Evolutionary conservation across 2,888 invertebrate genomes (phyloP).

Genomic region (Adelognathus sp.): DNA sequence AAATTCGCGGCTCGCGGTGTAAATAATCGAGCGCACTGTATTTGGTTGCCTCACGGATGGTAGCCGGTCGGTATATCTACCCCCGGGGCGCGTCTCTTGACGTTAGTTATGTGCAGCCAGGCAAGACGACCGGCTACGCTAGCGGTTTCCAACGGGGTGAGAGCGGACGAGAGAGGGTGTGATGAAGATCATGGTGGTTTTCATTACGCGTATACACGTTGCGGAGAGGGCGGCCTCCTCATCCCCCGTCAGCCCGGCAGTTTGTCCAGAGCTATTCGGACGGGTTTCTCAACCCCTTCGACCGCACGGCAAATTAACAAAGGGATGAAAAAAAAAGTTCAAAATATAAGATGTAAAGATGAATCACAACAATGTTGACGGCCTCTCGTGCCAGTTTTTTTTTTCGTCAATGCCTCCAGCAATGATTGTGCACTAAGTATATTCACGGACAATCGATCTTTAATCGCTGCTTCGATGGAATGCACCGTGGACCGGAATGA

Average conservation of each 20-base stretch:
- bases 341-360: neutral
- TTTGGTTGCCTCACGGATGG: conserved; percentile 46
- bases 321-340: conserved; percentile 26
- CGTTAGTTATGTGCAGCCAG: conserved; percentile 36
- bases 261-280: conserved; percentile 52
- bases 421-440: neutral
- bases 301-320: conserved; percentile 14
- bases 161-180: conserved; percentile 40
- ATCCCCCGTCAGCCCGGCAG: conserved; percentile 21
- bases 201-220: conserved; percentile 62
- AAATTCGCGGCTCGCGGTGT: conserved; percentile 61
- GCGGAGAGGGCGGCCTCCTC: conserved; percentile 46
- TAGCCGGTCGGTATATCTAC: conserved; percentile 49
- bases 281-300: conserved; percentile 49
- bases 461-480: conserved; percentile 12
- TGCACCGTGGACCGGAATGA: conserved; percentile 21
- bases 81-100: conserved; percentile 30
- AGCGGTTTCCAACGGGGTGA: conserved; percentile 50
- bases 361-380: too few relatives aligned
- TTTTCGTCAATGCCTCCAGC: neutral
- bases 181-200: conserved; percentile 65
- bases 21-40: conserved; percentile 60
- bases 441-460: conserved; percentile 13
- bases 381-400: too few relatives aligned
- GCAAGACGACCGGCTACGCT: conserved; percentile 39